A percentile compares a stretch with the other conserved stretches of the same genome.
Evolutionary conservation across 2,113 vertebrate genomes (phyloP).

Genomic region (Pseudorasbora parva): DNA sequence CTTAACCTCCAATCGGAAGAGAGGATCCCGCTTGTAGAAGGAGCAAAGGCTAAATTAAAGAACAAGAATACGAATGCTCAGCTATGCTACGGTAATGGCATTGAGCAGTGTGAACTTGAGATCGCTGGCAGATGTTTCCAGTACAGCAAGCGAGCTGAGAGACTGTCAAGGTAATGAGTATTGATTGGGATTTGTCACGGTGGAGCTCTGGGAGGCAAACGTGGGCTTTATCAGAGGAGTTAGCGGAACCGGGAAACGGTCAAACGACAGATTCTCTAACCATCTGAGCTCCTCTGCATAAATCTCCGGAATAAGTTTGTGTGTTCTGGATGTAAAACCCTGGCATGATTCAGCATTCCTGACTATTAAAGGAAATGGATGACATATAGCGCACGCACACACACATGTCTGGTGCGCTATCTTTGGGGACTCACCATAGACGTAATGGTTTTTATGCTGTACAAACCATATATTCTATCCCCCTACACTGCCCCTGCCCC

Average conservation of each 20-base stretch:
- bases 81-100: conserved; percentile 3
- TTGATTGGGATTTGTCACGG: conserved; percentile 28
- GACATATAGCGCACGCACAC: too few species aligned
- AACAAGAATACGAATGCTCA: conserved; percentile 33
- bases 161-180: conserved; percentile 33
- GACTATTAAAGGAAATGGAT: not conserved
- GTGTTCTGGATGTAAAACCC: not conserved
- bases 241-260: not conserved
- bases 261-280: not conserved
- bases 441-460: too few species aligned
- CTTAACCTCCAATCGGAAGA: conserved; percentile 24
- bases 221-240: conserved; percentile 2
- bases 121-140: conserved; percentile 27
- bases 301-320: not conserved
- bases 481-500: too few species aligned
- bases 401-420: too few species aligned
- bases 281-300: conserved; percentile 2
- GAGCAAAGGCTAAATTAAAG: conserved; percentile 29
- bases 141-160: not conserved
- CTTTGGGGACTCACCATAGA: too few species aligned
- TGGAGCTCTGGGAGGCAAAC: not conserved
- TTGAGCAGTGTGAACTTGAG: conserved; percentile 5
- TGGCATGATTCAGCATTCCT: not conserved
- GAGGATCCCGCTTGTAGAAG: conserved; percentile 4
- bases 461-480: too few species aligned